Evolutionary conservation across 2,797 vertebrate species (phyloP), one percentile per base, ranked within the genome.

Genomic region (Platalea minor): DNA sequence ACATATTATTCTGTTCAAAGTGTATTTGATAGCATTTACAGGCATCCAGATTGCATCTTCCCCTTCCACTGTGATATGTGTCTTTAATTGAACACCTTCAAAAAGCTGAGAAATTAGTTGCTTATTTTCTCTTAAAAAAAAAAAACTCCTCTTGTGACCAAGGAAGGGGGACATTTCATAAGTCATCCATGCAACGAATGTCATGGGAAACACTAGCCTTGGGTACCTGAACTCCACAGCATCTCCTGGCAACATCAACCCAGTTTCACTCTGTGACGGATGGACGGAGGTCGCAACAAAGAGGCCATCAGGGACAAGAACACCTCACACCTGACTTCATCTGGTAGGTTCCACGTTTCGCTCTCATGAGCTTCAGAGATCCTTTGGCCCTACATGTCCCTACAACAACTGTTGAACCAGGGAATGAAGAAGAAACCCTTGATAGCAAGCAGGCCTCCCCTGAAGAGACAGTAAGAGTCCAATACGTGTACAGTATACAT

Each of bases 11-110:
- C 77, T 65, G 26, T 73, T 77, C n/a, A 60, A 61, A 45, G 35
- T 5, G 10, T 20, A 59, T n/a, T 46, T 72, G 46, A 48, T 26
- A 75, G 50, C 21, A 14, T 28, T 74, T 35, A 13, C 18, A 37
- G 73, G 69, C 35, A 50, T 48, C 19, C 72, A n/a, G 60, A 51
- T 3, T 26, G 33, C n/a, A 51, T n/a, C 68, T 64, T 70, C 16
- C 37, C 65, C 50, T 64, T 53, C 33, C 37, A 41, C 28, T 53
- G 41, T 0, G 0, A 29, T 1, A 29, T 1, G 0, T 9, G 20
- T 17, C 18, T 81, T 46, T 20, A 35, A 39, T 2, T 31, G 23
- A 64, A 41, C 9, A 20, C 33, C n/a, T 85, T 57, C 53, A 33
- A 56, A 56, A 63, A 54, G 25, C 18, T 43, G 29, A 89, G 41